Base-by-base conservation (phyloP, 2,113 vertebrate species). In the Paramisgurnus dabryanus region DNA sequence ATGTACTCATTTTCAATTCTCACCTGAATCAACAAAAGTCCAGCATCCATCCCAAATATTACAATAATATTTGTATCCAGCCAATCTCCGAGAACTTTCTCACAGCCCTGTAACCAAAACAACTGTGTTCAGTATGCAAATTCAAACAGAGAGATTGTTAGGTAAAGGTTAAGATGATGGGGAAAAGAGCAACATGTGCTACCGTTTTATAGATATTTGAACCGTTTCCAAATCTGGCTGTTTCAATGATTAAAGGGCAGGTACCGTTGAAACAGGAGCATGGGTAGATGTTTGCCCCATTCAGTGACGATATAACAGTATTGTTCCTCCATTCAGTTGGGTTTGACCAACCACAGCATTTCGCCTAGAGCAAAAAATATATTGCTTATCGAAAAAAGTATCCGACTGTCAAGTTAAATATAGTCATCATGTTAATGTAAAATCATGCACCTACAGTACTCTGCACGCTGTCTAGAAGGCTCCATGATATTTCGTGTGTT, bases 271-370 rank as follows among this genome's bases (percentile, higher is more conserved):
- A 82, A 27, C 91, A 92, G 49, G 91, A 91, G 80, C 91, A 93
- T 0, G 92, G 92, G 15, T 88, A 89, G 3, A 91, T 61, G 0
- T 83, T 53, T 0, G 3, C 27, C 3, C 1, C 15, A 22, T 9
- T 73, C 66, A 81, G 73, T 3, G 3, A 71, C 58, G 70, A 15
- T 53, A 93, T 78, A 61, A 85, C 78, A 0, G 18, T 7, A 81
- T 92, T 93, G 6, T 68, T 76, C 74, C 79, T 50, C 92, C 92
- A 93, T 78, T 93, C 90, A 22, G 67, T 22, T 3, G 83, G 49
- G 0, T 47, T 68, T 0, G 1, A 55, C 67, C 61, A 27, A 53
- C 92, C 92, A 22, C 92, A 93, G 83, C 92, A 93, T 4, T 17
- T 0, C 1, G 66, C 87, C 92, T 93, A 80, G 3, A 49, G 73